These are phyloP conservation scores for Hippocampus guttulatus DNA, from an alignment of 2,113 vertebrate genomes.

Conservation along the genomic window DNA sequence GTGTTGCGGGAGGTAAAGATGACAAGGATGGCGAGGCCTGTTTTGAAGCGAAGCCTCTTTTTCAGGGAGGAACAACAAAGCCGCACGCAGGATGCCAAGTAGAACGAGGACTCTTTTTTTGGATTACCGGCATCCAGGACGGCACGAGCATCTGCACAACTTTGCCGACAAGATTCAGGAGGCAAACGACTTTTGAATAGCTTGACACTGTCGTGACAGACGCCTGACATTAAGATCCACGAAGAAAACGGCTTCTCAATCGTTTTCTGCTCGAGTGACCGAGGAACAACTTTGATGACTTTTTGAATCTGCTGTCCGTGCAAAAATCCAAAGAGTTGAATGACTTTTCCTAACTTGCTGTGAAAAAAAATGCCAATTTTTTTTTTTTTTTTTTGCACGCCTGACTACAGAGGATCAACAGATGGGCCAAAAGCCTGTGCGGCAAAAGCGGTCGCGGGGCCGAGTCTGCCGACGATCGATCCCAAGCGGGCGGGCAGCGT, in stretches of 20 bases:
- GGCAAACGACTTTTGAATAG: too few species aligned
- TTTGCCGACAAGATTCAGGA: too few species aligned
- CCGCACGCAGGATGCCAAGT: constrained; percentile 34
- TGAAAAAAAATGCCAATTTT: background rate
- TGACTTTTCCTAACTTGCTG: background rate
- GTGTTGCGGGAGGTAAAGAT: constrained; percentile 8
- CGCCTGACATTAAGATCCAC: too few species aligned
- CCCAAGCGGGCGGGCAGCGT: background rate
- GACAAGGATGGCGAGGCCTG: constrained; percentile 33
- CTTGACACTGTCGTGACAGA: background rate
- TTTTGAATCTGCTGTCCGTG: too few species aligned
- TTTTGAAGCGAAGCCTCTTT: constrained; percentile 28
- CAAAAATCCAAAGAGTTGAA: background rate
- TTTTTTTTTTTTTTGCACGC: constrained; percentile 5
- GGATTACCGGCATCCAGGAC: too few species aligned
- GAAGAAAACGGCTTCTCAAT: background rate
- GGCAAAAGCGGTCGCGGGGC: background rate
- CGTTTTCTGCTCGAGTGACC: too few species aligned
- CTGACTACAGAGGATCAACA: constrained; percentile 40
- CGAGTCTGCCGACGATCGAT: background rate
- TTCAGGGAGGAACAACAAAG: constrained; percentile 8
- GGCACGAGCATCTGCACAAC: too few species aligned
- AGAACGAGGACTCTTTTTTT: background rate
- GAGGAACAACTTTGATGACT: too few species aligned
- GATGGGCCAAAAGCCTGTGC: constrained; percentile 2